Conservation (phyloP, 2,113 vertebrate genomes). For the Uropsilus gracilis region DNA sequence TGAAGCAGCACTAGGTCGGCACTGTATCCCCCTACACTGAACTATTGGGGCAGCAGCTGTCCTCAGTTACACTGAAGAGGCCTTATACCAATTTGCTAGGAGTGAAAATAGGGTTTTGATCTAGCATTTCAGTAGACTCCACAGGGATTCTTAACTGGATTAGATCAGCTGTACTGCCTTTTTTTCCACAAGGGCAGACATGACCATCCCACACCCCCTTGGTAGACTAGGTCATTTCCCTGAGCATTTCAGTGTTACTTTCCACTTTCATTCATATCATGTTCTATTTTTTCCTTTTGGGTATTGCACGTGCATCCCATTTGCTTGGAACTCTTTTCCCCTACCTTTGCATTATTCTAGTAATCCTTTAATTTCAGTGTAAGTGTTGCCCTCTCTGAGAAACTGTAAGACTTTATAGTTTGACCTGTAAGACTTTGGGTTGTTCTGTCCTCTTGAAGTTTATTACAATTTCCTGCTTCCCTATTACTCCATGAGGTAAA, state of each 20-base stretch:
- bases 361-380: background rate
- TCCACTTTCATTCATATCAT: rapidly evolving
- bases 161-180: background rate
- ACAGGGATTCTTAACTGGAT: background rate
- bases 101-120: background rate
- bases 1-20: background rate
- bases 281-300: background rate
- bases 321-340: background rate
- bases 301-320: background rate
- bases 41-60: background rate
- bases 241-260: background rate
- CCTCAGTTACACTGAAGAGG: background rate
- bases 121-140: background rate
- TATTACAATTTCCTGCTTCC: background rate
- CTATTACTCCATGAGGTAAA: background rate
- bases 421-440: background rate
- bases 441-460: background rate
- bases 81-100: background rate
- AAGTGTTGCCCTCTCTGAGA: background rate
- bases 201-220: too few relatives aligned
- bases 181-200: background rate
- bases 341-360: background rate
- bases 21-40: background rate
- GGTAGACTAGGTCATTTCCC: background rate
- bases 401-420: too few relatives aligned